Conservation (phyloP, 1,140 invertebrate genomes). For the Sinella curviseta region DNA sequence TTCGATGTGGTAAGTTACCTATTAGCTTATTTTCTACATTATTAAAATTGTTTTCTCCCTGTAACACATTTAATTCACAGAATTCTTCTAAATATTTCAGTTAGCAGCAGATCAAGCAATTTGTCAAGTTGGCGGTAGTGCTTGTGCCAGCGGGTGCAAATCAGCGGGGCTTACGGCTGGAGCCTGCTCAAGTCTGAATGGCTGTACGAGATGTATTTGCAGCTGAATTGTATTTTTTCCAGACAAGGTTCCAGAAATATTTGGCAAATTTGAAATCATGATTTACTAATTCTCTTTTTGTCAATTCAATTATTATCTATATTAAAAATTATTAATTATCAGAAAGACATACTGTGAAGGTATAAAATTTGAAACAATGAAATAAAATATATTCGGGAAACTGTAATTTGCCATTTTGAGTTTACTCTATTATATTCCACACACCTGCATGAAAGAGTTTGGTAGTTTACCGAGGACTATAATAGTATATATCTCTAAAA, state of each 20-base stretch:
- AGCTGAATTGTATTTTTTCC: neutral
- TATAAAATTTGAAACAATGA: neutral
- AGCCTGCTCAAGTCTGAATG: neutral
- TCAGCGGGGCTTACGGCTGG: neutral
- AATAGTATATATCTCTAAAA: no score
- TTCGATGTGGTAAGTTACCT: neutral
- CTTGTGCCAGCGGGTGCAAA: neutral
- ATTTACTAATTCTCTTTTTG: no score
- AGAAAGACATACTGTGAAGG: neutral
- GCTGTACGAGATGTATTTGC: slow-evolving; percentile 11
- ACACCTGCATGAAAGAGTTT: no score
- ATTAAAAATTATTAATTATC: neutral
- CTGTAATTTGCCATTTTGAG: neutral
- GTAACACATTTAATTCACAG: neutral
- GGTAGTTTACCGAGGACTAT: no score
- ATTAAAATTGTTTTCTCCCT: neutral
- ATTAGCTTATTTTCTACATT: neutral
- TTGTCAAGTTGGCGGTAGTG: neutral
- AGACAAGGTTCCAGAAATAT: no score
- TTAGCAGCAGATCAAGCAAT: neutral
- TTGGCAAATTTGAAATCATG: no score
- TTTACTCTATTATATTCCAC: no score
- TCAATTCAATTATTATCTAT: neutral
- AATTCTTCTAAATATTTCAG: neutral
- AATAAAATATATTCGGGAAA: neutral